Evolutionary conservation across 2,113 vertebrate species (phyloP).

Genomic region (Myanophis thanlyinensis): DNA sequence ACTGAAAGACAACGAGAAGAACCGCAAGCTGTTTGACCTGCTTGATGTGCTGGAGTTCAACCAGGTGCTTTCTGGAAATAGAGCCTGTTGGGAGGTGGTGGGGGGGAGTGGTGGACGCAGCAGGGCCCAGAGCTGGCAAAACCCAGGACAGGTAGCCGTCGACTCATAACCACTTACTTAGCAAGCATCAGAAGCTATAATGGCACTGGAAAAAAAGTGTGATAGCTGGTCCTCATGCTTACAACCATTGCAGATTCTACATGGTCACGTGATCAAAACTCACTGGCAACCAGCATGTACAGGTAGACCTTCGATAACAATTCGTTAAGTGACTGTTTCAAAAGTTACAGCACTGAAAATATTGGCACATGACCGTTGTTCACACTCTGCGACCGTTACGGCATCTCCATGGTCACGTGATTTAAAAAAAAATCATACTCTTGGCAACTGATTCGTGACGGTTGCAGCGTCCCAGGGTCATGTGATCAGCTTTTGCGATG

Average conservation of each 20-base stretch:
- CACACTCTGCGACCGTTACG: too few species aligned
- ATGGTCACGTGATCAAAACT: neutral
- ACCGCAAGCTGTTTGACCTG: constrained; percentile 83
- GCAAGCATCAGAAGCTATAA: too few species aligned
- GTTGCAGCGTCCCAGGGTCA: neutral
- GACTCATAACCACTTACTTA: too few species aligned
- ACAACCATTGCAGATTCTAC: neutral
- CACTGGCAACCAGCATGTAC: too few species aligned
- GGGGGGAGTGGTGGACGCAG: too few species aligned
- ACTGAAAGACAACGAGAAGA: constrained; percentile 87
- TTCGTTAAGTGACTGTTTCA: too few species aligned
- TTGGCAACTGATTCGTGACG: neutral
- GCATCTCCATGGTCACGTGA: neutral
- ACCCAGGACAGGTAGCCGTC: neutral
- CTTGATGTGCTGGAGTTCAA: constrained; percentile 83
- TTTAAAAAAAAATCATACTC: neutral
- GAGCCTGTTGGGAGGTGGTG: neutral
- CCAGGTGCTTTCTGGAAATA: constrained; percentile 62
- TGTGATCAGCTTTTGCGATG: neutral
- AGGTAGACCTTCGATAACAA: too few species aligned
- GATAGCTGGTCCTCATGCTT: too few species aligned
- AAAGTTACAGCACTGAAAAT: too few species aligned
- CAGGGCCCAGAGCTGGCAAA: neutral
- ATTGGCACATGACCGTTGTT: too few species aligned
- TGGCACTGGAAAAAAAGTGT: too few species aligned